Percentiles rank a stretch among this genome's conserved stretches.
Evolutionary conservation across 2,888 invertebrate species (phyloP).

Genomic region (Rhodophaea formosa): DNA sequence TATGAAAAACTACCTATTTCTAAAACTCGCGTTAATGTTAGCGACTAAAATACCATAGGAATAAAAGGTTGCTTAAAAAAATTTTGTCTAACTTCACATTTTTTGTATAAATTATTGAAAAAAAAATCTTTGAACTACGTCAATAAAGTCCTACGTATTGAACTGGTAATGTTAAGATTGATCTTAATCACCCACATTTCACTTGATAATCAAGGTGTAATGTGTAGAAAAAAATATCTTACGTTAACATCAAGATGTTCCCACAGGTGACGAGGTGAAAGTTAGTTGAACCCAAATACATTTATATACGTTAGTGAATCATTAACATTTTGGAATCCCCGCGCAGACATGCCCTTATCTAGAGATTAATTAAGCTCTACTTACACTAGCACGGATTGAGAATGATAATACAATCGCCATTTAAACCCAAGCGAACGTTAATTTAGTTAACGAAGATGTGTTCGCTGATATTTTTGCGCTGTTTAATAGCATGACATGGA

Average conservation of each 20-base stretch:
- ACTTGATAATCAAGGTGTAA: background rate
- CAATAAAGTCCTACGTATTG: background rate
- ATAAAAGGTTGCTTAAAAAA: no score
- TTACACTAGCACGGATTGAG: constrained; percentile 14
- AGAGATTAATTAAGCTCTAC: constrained; percentile 17
- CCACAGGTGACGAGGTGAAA: background rate
- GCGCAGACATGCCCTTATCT: constrained; percentile 8
- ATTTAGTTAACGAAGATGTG: constrained; percentile 71
- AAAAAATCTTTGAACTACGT: background rate
- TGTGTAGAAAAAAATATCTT: background rate
- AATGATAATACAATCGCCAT: constrained; percentile 33
- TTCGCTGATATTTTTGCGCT: constrained; percentile 74
- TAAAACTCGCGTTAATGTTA: no score
- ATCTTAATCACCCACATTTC: background rate
- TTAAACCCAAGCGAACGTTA: constrained; percentile 51
- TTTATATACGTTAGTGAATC: constrained; percentile 10
- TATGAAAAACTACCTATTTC: no score
- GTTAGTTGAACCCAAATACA: constrained; percentile 6
- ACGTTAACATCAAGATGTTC: background rate
- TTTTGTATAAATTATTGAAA: background rate
- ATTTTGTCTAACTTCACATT: no score
- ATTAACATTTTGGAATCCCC: constrained; percentile 12
- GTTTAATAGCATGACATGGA: constrained; percentile 77
- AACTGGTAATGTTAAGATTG: background rate
- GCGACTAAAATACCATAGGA: no score